Evolutionary conservation across 2,113 vertebrate species (phyloP), one percentile per base, ranked within the genome.

Genomic region (Datnioides undecimradiatus): DNA sequence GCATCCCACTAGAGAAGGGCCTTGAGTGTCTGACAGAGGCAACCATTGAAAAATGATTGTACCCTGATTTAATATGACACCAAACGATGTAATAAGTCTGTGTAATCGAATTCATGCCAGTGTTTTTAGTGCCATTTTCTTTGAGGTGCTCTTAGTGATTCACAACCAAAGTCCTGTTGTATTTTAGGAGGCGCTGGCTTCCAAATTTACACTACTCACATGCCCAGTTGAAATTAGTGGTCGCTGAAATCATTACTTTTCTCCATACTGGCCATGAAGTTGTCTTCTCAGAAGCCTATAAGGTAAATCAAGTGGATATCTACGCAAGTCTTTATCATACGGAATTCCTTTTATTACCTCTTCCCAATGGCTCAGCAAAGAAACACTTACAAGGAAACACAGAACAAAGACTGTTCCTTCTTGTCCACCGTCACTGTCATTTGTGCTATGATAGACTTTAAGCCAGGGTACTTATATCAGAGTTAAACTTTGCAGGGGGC

Each of bases 51-150:
- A 83, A 82, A 82, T 49, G 33, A 63, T 71, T 82, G 55, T 31
- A 25, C 45, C 76, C 25, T 80, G 72, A 88, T 87, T 90, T 73
- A 88, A 79, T 85, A 75, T 81, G 38, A 75, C 83, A 71, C 60
- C 23, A 48, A 67, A 52, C 49, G 40, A 60, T 72, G 65, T 58
- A 78, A 79, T 71, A 77, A 82, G 60, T 66, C 65, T 77, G n/a
- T 69, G 55, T 77, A 72, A 84, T 81, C 13, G 3, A 80, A 75
- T 74, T 52, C 60, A 55, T 73, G 65, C 71, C 48, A 0, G 49
- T 43, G 60, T 54, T 76, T 71, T 76, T 58, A 49, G 34, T 77
- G 48, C 33, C 23, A 19, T 73, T 83, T 86, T 77, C 60, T 76
- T 70, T 74, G 43, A 77, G 64, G 60, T 73, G 38, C 27, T 49